Conservation (phyloP, 1,140 invertebrate species). For the Drosophila ogumai region DNA sequence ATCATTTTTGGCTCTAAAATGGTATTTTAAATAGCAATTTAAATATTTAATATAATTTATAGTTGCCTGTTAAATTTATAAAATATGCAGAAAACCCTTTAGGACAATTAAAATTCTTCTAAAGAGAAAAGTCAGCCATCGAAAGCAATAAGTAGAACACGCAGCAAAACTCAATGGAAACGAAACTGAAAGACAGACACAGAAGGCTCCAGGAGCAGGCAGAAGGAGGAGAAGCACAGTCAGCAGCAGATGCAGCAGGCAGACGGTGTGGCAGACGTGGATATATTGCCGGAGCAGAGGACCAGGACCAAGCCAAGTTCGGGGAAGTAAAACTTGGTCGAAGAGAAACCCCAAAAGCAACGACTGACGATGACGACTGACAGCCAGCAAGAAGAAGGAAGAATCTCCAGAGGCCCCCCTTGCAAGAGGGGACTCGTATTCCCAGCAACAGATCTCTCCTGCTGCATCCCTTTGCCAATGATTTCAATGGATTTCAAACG, state of each 20-base stretch:
- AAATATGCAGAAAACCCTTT: neutral
- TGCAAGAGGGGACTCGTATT: neutral
- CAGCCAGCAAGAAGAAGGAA: slow-evolving; percentile 9
- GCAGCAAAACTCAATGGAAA: slow-evolving; percentile 45
- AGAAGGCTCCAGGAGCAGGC: neutral
- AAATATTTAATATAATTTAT: neutral
- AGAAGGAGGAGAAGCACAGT: neutral
- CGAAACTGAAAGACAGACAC: slow-evolving; percentile 39
- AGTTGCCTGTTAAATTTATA: neutral
- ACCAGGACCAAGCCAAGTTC: slow-evolving; percentile 6
- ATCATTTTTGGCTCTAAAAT: too few relatives aligned
- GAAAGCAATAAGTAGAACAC: slow-evolving; percentile 43
- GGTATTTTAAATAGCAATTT: neutral
- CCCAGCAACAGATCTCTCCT: slow-evolving; percentile 30
- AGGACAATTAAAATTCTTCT: neutral
- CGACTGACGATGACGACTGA: slow-evolving; percentile 33
- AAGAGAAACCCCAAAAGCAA: slow-evolving; percentile 45
- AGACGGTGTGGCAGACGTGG: slow-evolving; percentile 77
- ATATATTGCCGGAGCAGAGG: slow-evolving; percentile 64
- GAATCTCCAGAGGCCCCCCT: neutral
- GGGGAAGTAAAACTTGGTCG: slow-evolving; percentile 24
- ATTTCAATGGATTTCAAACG: slow-evolving; percentile 32
- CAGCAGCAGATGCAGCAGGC: slow-evolving; percentile 45
- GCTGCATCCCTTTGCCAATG: slow-evolving; percentile 16
- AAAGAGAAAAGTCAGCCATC: slow-evolving; percentile 10